Base-by-base conservation (phyloP, 1,140 invertebrate species). In the Acromyrmex charruanus region DNA sequence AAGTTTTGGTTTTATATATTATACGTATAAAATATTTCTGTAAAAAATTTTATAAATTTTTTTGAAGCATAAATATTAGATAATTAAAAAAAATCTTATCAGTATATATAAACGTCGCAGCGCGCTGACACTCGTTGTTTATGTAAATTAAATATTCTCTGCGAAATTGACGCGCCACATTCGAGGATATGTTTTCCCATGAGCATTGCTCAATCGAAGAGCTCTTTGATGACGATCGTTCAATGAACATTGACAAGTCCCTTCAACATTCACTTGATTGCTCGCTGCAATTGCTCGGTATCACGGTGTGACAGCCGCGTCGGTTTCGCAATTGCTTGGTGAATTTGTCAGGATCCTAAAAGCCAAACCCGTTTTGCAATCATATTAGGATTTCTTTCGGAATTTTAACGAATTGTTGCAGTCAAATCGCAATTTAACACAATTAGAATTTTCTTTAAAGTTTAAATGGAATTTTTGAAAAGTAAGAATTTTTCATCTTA, bases 241-340 rank as follows among this genome's bases (percentile, higher is more conserved):
- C 63, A 25, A 21, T 25, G 25, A 87, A 51, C 58, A 51, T 7
- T 63, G 68, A 82, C 68, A 28, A n/a, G 31, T 82, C 14, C 10
- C 14, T 82, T 92, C 82, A 92, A 58, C 87, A 92, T 58, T 75
- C 88, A 55, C 86, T 92, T 28, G 91, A 93, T 55, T 91, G 92
- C 55, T 93, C 92, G 71, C 89, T 93, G 12, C 84, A 93, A 68
- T 93, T 93, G 44, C 82, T 89, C 0, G 92, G 92, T 69, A 93
- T 90, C 1, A 91, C 92, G 9, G 92, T 92, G 65, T 93, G 92
- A 80, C 91, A 93, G 4, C 90, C 90, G 3, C 92, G 90, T 58
- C 87, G 90, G 66, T 93, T 84, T 58, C 92, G 82, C 14, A 89
- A 12, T 9, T 91, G 82, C 4, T 69, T 77, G 0, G 74, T 18